Base-by-base conservation (phyloP, 2,113 vertebrate species). In the Panthera uncia region DNA sequence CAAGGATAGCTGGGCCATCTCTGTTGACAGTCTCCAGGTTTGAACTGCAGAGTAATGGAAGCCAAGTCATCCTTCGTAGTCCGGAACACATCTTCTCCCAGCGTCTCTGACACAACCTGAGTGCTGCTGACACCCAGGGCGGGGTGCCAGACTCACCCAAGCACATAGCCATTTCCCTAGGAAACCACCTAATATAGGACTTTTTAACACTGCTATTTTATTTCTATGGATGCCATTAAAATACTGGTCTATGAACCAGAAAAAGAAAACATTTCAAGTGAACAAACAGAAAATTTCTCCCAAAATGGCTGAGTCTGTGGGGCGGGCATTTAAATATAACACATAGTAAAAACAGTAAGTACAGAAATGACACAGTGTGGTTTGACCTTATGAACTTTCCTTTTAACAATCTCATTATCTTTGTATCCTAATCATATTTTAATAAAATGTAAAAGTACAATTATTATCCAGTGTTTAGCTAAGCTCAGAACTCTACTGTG, bases 181-280 rank as follows among this genome's bases (percentile, higher is more conserved):
- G 84, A 97, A 88, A 91, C 31, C 21, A 84, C 63, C 33, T 65
- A 82, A 79, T 74, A 65, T 1, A 36, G 27, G 7, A 55, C 27
- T 88, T 89, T 92, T 79, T 76, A 71, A 89, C 36, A 29, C 52
- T 61, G 23, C 5, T 84, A 15, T 71, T 78, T 96, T 71, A 88
- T 89, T 86, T 45, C n/a, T 85, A 29, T 38, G 33, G 87, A 85
- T 84, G 27, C 0, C n/a, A 92, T 92, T 93, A 93, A 93, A 93
- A 71, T 57, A 76, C 13, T 83, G 27, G 57, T 31, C 61, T 45
- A 73, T 38, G 71, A 91, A 93, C 23, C 41, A 81, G n/a, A 16
- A 76, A 94, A 92, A 94, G 31, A 91, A 91, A 96, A 71, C 29
- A 90, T 88, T 95, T 97, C 11, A 97, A 80, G n/a, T 36, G 45